Evolutionary conservation across 2,888 invertebrate species (phyloP), one percentile per base, ranked within the genome.

Genomic region (Mayetiola destructor): DNA sequence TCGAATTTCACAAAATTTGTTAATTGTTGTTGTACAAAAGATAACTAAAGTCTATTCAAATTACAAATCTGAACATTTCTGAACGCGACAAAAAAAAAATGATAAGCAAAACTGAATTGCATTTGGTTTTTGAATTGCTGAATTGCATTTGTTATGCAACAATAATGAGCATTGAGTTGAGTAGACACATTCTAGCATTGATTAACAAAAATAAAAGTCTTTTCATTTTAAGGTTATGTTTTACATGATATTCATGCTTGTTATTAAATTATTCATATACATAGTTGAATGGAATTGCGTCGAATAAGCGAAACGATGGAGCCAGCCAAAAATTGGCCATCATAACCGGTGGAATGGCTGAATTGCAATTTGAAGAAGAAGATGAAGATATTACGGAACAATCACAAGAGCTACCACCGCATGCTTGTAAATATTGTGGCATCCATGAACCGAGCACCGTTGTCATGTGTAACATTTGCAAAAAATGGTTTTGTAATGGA

Each of bases 401-500:
- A 67, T 87, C 79, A 58, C 81, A 87, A 68, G 90, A 95, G 70
- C 74, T 96, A 60, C 96, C 97, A 1, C 85, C 88, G 62, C 93
- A 95, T 77, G 97, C 97, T 0, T 97, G 97, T 79, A 94, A 95
- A 70, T 99, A 99, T 70, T 99, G 99, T 73, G 97, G 97, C 54
- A 95, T 99, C 62, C 95, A 96, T 69, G 96, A 97, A 69, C 95
- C 94, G 1, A 84, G 89, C 61, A 93, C 92, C 65, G 99, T 99
- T 39, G 95, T 97, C 57, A 91, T 92, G 85, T 99, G 99, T 74
- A 96, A 96, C 70, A 82, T 90, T 60, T 99, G 99, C 70, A 94
- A 93, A 70, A 96, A 97, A 70, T 99, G 99, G 99, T 99, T 99
- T 70, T 99, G 99, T 73, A 99, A 99, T 76, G 97, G 96, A 1